phyloP scores from a whole-genome alignment of 2,888 invertebrate genomes.

The Ecdyonurus torrentis region DNA sequence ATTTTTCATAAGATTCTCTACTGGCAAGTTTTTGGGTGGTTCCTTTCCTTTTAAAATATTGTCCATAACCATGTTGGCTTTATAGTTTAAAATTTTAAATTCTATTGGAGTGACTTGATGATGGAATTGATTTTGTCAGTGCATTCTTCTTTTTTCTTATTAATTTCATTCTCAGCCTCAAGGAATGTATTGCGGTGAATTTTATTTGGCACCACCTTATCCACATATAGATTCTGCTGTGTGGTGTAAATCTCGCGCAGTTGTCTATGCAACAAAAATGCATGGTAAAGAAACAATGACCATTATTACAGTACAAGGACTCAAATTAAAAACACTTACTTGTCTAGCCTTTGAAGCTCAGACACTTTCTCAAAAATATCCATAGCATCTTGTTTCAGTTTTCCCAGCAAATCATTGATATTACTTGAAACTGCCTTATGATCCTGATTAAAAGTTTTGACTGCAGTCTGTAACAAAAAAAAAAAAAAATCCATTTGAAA shows the following conservation, averaged over 20 bases:
- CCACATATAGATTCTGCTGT: slow-evolving; percentile 35
- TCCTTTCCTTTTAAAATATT: too few species aligned
- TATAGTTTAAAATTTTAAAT: too few species aligned
- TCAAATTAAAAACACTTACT: slow-evolving; percentile 15
- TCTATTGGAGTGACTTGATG: slow-evolving; percentile 28
- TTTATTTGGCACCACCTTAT: slow-evolving; percentile 42
- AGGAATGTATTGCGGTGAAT: slow-evolving; percentile 37
- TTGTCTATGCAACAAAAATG: slow-evolving; percentile 15
- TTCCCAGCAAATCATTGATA: slow-evolving; percentile 32
- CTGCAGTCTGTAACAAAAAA: slow-evolving; percentile 23
- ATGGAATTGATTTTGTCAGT: slow-evolving; percentile 32
- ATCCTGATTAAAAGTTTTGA: slow-evolving; percentile 39
- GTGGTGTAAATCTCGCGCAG: slow-evolving; percentile 29
- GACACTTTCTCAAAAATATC: slow-evolving; percentile 40
- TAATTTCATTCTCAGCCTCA: slow-evolving; percentile 35
- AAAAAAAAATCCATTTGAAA: too few species aligned
- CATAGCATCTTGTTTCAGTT: slow-evolving; percentile 38
- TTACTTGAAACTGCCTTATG: slow-evolving; percentile 37
- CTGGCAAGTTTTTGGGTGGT: too few species aligned
- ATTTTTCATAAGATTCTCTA: too few species aligned
- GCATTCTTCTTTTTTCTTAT: slow-evolving; percentile 38
- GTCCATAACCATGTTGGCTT: too few species aligned
- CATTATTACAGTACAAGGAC: not conserved
- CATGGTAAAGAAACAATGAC: slow-evolving; percentile 9
- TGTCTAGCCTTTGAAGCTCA: slow-evolving; percentile 41